Base-by-base conservation (phyloP, 2,797 vertebrate genomes). In the Alauda arvensis region DNA sequence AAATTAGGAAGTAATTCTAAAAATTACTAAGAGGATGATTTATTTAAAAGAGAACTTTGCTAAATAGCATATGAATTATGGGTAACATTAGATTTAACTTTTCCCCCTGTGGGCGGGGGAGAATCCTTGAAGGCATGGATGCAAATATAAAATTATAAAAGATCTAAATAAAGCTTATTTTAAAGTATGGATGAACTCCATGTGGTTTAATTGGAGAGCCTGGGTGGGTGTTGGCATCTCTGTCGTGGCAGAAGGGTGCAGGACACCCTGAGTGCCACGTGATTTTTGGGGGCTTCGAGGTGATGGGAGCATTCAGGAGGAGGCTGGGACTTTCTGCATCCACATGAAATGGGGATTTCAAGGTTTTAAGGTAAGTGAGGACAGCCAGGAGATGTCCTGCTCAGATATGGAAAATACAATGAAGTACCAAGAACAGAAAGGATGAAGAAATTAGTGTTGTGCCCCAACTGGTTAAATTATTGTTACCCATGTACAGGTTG, bases 91-190 rank as follows among this genome's bases (percentile, higher is more conserved):
- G 97, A 96, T 96, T 96, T 95, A 95, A 96, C 96, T 96, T 96
- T 74, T 77, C 95, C 96, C 95, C 56, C 31, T 3, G 1, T 85
- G 81, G 90, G 16, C 33, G 96, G 95, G 97, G 97, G 96, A 95
- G 96, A 96, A 97, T 97, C 97, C 97, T 95, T 94, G 91, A 98
- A 98, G 98, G 98, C 98, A 98, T 98, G 98, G 97, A 98, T 98
- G 98, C 98, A 97, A 98, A 97, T 97, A 97, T 95, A 96, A 97
- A 97, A 96, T 94, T 93, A 94, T 97, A 92, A 96, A 98, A 97
- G 97, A 97, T 97, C 98, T 98, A 98, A 99, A 99, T 98, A 98
- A 99, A 98, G 97, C 97, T 98, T 99, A 99, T 99, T 99, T 99
- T 99, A 99, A 99, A 99, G 98, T 99, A 99, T 40, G 18, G 85